Conservation (phyloP, 92 coral and sea anemone species). For the Siderastrea siderea region DNA sequence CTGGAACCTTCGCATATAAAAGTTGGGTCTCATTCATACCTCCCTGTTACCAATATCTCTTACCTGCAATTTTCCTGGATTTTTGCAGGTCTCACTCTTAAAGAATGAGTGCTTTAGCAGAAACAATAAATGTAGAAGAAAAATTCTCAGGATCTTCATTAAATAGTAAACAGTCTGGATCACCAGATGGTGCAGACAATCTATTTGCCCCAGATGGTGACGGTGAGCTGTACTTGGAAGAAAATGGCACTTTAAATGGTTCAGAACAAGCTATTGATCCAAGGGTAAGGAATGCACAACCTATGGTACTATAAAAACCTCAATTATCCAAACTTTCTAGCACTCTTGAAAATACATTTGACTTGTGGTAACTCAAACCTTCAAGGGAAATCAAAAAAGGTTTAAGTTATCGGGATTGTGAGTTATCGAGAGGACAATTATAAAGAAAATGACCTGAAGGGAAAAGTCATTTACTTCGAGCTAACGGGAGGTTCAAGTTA, state of each 20-base stretch:
- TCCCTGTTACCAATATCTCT: too few relatives aligned
- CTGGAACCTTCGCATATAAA: too few relatives aligned
- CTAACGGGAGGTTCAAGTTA: too few relatives aligned
- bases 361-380: too few relatives aligned
- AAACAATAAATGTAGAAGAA: slow-evolving; percentile 84
- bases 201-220: slow-evolving; percentile 95
- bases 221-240: slow-evolving; percentile 65
- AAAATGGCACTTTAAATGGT: slow-evolving; percentile 66
- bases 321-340: too few relatives aligned
- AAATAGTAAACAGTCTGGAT: slow-evolving; percentile 53
- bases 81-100: neutral
- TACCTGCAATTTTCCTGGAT: neutral
- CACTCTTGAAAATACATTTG: too few relatives aligned
- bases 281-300: slow-evolving; percentile 42
- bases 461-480: too few relatives aligned
- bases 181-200: slow-evolving; percentile 73
- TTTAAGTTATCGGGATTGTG: too few relatives aligned
- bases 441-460: too few relatives aligned
- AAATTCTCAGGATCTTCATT: slow-evolving; percentile 61
- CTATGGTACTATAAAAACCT: neutral
- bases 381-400: too few relatives aligned
- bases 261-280: slow-evolving; percentile 66
- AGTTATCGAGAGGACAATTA: too few relatives aligned
- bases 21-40: too few relatives aligned
- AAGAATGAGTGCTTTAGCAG: slow-evolving; percentile 93